These are phyloP conservation scores for Hystrix cristata DNA, from an alignment of 2,113 vertebrate species.

Conservation along the genomic window DNA sequence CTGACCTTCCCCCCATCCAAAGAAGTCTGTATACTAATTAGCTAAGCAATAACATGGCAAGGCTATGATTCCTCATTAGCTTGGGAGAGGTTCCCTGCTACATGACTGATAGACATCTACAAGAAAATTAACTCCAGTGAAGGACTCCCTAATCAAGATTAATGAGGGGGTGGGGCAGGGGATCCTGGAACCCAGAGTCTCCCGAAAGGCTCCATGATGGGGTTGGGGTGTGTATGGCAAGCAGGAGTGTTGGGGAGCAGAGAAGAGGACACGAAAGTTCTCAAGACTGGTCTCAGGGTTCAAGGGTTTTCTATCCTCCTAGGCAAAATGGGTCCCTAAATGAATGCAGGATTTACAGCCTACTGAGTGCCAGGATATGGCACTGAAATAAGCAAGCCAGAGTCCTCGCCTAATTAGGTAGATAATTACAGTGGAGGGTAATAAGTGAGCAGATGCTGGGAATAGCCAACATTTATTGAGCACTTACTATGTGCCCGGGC, in stretches of 20 bases:
- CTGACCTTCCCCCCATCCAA: constrained; percentile 28
- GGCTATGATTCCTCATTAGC: constrained; percentile 84
- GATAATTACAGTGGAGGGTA: background rate
- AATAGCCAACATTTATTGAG: background rate
- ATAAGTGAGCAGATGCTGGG: background rate
- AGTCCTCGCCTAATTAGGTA: background rate
- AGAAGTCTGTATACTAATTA: constrained; percentile 83
- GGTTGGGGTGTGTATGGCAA: fast-evolving
- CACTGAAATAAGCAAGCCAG: fast-evolving
- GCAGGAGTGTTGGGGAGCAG: fast-evolving
- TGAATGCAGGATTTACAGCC: background rate
- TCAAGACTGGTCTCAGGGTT: background rate
- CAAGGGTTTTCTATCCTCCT: background rate
- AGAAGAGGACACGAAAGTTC: background rate
- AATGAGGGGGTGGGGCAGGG: constrained; percentile 58
- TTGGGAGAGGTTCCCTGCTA: constrained; percentile 72
- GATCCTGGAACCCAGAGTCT: background rate
- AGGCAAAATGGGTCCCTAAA: background rate
- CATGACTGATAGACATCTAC: constrained; percentile 82
- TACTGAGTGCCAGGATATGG: background rate
- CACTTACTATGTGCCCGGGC: background rate
- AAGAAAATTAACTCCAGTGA: constrained; percentile 82
- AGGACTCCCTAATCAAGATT: constrained; percentile 84
- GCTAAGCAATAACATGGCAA: constrained; percentile 71
- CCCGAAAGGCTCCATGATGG: background rate